phyloP scores from a whole-genome alignment of 2,797 vertebrate species.

The Chelon auratus region DNA sequence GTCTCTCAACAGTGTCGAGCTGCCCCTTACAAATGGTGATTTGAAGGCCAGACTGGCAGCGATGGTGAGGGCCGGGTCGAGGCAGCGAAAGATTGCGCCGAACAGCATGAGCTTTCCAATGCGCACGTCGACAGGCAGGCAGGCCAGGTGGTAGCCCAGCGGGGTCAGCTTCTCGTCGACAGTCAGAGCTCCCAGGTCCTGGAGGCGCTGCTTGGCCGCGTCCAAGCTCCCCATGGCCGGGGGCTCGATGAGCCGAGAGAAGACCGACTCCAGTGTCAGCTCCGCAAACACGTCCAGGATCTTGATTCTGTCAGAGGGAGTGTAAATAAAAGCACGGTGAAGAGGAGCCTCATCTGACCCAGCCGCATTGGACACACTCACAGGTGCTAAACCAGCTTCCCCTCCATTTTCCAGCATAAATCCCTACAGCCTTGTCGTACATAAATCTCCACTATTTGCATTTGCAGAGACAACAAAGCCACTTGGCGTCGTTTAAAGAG shows the following conservation, averaged over 20 bases:
- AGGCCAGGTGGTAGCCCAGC: conserved; percentile 96
- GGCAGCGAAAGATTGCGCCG: conserved; percentile 97
- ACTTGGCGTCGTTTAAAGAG: conserved; percentile 5
- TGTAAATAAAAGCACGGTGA: background rate
- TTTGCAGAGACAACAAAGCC: conserved; percentile 21
- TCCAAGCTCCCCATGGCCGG: conserved; percentile 87
- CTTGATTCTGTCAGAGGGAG: conserved; percentile 88
- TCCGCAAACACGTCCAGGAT: conserved; percentile 93
- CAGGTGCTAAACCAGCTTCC: background rate
- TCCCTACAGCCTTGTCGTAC: background rate
- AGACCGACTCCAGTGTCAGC: conserved; percentile 88
- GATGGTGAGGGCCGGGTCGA: conserved; percentile 96
- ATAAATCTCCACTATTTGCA: background rate
- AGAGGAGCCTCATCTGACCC: background rate
- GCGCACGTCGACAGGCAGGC: conserved; percentile 96
- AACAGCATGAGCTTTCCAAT: conserved; percentile 98
- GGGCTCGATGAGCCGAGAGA: conserved; percentile 93
- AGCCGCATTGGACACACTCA: background rate
- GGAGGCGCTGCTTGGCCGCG: conserved; percentile 90
- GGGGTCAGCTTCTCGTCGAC: conserved; percentile 92
- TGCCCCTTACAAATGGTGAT: conserved; percentile 83
- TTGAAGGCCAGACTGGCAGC: conserved; percentile 97
- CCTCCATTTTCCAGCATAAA: background rate
- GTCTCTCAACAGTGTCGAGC: background rate
- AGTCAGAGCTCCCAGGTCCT: conserved; percentile 92